Conservation (phyloP, 2,113 vertebrate genomes). For the Anarrhichthys ocellatus region DNA sequence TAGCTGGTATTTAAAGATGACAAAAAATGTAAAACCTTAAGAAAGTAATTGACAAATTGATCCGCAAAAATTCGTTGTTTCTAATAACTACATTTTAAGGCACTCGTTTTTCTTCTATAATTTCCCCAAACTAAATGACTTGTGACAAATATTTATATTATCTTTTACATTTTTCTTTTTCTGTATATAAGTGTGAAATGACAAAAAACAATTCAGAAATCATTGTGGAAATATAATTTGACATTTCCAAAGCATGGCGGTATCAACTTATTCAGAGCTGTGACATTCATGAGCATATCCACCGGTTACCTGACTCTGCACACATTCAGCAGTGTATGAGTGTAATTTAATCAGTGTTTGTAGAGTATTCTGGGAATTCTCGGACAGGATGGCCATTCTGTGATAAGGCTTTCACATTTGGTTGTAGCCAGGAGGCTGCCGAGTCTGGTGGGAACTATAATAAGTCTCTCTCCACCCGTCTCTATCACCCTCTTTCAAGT, state of each 20-base stretch:
- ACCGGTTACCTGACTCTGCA: slow-evolving; percentile 37
- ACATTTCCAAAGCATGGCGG: background rate
- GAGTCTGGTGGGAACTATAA: slow-evolving; percentile 64
- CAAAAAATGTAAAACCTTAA: background rate
- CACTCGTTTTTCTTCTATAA: background rate
- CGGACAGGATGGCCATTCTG: slow-evolving; percentile 69
- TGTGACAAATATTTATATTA: background rate
- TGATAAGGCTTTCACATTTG: slow-evolving; percentile 76
- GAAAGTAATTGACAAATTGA: background rate
- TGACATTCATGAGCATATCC: slow-evolving; percentile 36
- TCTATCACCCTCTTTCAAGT: slow-evolving; percentile 75
- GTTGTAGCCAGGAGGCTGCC: slow-evolving; percentile 73
- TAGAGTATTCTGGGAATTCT: slow-evolving; percentile 58
- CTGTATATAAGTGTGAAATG: background rate
- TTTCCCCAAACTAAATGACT: background rate
- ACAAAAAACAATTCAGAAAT: background rate
- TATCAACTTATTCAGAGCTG: slow-evolving; percentile 22
- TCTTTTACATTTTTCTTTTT: background rate
- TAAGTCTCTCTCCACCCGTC: slow-evolving; percentile 67
- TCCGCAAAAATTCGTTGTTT: background rate
- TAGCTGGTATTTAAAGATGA: background rate
- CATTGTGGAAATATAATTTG: slow-evolving; percentile 3
- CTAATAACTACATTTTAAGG: background rate
- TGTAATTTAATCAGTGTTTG: slow-evolving; percentile 64
- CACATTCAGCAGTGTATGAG: slow-evolving; percentile 33